phyloP scores from a whole-genome alignment of 1,140 invertebrate genomes.

The Branchinecta lynchi region DNA sequence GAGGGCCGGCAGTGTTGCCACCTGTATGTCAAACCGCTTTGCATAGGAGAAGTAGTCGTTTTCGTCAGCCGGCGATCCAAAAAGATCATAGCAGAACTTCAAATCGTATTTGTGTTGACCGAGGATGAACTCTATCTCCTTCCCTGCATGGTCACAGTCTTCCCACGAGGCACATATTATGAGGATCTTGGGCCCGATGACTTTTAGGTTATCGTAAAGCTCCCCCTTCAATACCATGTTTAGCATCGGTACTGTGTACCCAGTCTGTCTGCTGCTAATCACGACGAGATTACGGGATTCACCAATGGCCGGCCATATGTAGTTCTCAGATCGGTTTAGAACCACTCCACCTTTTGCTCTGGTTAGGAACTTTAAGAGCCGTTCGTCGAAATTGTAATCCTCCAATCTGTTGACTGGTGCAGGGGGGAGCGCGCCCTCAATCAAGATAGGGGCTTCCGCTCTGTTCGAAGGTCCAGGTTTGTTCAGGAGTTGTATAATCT shows the following conservation, averaged over 20 bases:
- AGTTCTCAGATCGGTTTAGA: background rate
- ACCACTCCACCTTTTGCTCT: background rate
- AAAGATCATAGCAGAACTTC: background rate
- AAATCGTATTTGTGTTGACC: background rate
- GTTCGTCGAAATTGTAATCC: background rate
- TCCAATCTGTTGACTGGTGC: background rate
- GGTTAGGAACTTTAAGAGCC: background rate
- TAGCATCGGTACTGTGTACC: background rate
- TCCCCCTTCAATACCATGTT: background rate
- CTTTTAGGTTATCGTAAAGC: background rate
- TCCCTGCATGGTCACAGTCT: background rate
- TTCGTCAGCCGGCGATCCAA: background rate
- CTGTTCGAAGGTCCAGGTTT: too few species aligned
- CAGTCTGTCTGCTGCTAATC: background rate
- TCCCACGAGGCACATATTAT: background rate
- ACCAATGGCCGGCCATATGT: background rate
- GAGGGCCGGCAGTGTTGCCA: background rate
- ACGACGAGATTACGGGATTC: background rate
- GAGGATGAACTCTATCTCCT: background rate
- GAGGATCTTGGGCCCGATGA: background rate
- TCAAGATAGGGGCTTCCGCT: too few species aligned
- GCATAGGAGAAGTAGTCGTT: background rate
- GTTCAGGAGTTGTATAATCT: too few species aligned
- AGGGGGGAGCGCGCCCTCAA: background rate
- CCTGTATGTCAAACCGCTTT: background rate